Percentiles rank a stretch among this genome's conserved stretches.
Evolutionary conservation across 2,113 vertebrate genomes (phyloP).

Genomic region (Zapornia atra): DNA sequence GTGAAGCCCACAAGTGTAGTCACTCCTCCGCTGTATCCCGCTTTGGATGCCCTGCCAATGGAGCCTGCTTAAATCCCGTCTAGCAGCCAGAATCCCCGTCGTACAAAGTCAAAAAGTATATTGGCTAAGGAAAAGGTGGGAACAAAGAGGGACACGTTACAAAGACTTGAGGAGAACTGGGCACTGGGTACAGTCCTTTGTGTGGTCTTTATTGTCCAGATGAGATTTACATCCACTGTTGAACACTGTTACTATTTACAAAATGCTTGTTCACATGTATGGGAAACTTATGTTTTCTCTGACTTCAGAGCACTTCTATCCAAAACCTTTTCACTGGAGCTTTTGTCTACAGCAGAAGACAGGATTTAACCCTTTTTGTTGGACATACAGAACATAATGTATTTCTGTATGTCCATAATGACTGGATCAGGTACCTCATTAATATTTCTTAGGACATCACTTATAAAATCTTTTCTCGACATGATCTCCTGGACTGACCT

Average conservation of each 20-base stretch:
- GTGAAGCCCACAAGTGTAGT: slow-evolving; percentile 13
- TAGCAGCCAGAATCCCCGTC: not conserved
- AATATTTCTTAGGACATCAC: not conserved
- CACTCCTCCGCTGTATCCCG: not conserved
- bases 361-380: not conserved
- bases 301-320: not conserved
- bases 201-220: not conserved
- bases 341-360: not conserved
- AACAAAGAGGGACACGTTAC: not conserved
- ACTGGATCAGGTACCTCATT: fast-evolving
- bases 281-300: not conserved
- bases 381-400: not conserved
- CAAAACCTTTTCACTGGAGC: not conserved
- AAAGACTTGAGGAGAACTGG: not conserved
- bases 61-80: not conserved
- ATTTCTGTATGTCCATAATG: not conserved
- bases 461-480: not conserved
- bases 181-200: not conserved
- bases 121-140: not conserved
- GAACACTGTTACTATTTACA: not conserved
- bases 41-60: not conserved
- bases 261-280: not conserved
- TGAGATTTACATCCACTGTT: not conserved
- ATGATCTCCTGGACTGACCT: not conserved
- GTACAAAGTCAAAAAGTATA: not conserved